Evolutionary conservation across 1,140 invertebrate species (phyloP), one percentile per base, ranked within the genome.

Genomic region (Lasaia peninsularis): DNA sequence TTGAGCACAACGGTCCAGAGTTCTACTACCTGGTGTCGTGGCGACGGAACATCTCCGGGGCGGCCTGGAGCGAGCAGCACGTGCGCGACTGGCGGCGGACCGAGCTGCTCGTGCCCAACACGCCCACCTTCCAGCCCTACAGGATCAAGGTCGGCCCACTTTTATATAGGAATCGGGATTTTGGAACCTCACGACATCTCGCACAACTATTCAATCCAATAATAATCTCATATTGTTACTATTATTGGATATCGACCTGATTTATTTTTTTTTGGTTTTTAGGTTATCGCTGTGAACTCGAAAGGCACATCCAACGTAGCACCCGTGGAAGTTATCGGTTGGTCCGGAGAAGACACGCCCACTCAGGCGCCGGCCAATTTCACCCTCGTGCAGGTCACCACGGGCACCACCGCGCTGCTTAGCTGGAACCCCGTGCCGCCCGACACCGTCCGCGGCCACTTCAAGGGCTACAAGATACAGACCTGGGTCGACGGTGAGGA

Each of bases 401-500:
- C 93, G 11, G 93, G 94, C 11, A 96, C 93, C 37, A 93, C 91
- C 4, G 97, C 96, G 0, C 73, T 94, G 12, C 89, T 98, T n/a
- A 93, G 92, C 52, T 98, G 97, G 97, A 92, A 93, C 83, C 92
- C 94, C 0, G 96, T 98, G 0, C 76, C 93, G 1, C 78, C 92
- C 0, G 93, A 95, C 48, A 94, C 94, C 0, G 92, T 98, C 0
- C 89, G 93, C 18, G 98, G 98, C n/a, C 95, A 98, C 81, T 97
- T 99, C 80, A 95, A 94, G 71, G 98, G 98, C 9, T 99, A 99
- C 82, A 98, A 98, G 86, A 96, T 99, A 54, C 95, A 97, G 86
- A 98, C 95, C 1, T 98, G 97, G 97, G 96, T 94, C 3, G 95
- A 96, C n/a, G 95, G 95, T 44, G 93, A 94, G 32, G 93, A 94